phyloP scores from a whole-genome alignment of 2,888 invertebrate species.

The Ariolimax columbianus region DNA sequence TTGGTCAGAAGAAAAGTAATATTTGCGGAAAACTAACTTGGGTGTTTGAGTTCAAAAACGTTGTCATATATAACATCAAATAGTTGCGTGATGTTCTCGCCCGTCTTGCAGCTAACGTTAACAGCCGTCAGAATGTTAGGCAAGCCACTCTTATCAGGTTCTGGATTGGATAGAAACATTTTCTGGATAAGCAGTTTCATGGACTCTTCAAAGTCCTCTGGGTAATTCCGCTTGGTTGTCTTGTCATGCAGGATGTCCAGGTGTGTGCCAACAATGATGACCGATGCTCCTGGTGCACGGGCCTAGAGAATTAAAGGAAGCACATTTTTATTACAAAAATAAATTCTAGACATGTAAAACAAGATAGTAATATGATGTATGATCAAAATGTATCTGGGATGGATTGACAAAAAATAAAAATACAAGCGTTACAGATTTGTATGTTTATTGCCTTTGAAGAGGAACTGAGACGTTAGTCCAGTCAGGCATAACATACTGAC shows the following conservation, averaged over 20 bases:
- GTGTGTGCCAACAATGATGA: slow-evolving; percentile 97
- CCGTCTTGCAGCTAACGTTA: slow-evolving; percentile 90
- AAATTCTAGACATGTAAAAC: no score
- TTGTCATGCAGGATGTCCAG: slow-evolving; percentile 86
- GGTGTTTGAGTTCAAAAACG: slow-evolving; percentile 92
- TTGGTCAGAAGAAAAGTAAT: not conserved
- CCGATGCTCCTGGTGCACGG: slow-evolving; percentile 96
- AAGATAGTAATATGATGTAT: no score
- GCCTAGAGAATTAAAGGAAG: slow-evolving; percentile 81
- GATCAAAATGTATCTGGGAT: no score
- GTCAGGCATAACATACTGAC: no score
- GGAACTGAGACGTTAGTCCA: no score
- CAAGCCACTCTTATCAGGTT: slow-evolving; percentile 96
- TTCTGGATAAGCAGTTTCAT: slow-evolving; percentile 84
- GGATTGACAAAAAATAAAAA: no score
- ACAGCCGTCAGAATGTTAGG: slow-evolving; percentile 92
- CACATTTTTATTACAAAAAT: not conserved
- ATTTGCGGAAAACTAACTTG: slow-evolving; percentile 82
- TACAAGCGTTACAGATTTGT: no score
- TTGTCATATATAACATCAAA: slow-evolving; percentile 95
- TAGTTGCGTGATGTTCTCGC: slow-evolving; percentile 92
- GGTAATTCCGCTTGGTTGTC: slow-evolving; percentile 81
- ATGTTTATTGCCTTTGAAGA: no score
- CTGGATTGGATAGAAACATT: slow-evolving; percentile 90
- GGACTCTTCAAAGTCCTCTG: slow-evolving; percentile 91